Evolutionary conservation across 2,797 vertebrate species (phyloP).

Genomic region (Acanthiza pusilla): DNA sequence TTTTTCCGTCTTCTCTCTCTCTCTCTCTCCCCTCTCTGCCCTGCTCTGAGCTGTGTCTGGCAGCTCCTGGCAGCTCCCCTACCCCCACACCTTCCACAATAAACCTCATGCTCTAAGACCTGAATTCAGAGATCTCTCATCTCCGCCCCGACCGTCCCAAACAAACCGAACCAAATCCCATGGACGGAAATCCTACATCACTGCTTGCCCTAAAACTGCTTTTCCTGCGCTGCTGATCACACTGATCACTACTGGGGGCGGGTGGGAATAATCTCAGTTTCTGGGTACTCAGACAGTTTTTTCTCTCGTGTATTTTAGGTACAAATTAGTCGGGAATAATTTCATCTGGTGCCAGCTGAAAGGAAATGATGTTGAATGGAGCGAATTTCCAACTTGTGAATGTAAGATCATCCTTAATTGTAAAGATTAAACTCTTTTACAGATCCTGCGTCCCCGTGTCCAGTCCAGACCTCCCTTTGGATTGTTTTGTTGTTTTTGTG

Average conservation of each 20-base stretch:
- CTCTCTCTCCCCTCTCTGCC: too few species aligned
- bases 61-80: too few species aligned
- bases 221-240: background rate
- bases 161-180: too few species aligned
- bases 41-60: too few species aligned
- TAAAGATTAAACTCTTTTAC: background rate
- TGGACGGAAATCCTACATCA: too few species aligned
- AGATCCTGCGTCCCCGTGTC: fast-evolving
- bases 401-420: background rate
- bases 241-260: fast-evolving
- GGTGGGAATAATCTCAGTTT: fast-evolving
- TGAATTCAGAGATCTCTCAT: too few species aligned
- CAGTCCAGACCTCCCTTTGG: background rate
- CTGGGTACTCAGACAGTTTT: fast-evolving
- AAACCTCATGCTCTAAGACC: too few species aligned
- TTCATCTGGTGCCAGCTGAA: constrained; percentile 36
- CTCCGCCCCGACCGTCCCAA: too few species aligned
- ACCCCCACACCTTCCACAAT: too few species aligned
- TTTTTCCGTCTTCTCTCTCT: too few species aligned
- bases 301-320: background rate
- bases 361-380: background rate
- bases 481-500: background rate
- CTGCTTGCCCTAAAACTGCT: background rate
- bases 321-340: background rate
- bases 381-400: constrained; percentile 13